phyloP scores from a whole-genome alignment of 2,888 invertebrate species.

The Antheraea assamensis region DNA sequence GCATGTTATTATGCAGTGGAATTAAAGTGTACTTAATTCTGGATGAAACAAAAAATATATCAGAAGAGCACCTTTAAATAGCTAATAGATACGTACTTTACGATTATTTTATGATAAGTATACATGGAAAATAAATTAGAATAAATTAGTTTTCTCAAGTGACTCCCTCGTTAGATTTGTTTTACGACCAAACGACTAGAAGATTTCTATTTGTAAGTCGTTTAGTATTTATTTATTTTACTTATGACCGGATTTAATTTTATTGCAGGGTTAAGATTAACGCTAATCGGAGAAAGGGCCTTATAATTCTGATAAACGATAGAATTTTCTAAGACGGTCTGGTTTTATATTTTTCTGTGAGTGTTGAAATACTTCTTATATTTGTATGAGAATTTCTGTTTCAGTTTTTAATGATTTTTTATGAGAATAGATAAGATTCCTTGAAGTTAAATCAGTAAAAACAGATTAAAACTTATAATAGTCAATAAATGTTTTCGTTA shows the following conservation, averaged over 20 bases:
- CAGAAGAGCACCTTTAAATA: background rate
- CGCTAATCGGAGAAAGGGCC: background rate
- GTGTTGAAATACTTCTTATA: too few relatives aligned
- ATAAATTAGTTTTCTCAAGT: constrained; percentile 2
- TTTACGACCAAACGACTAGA: background rate
- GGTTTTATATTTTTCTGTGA: too few relatives aligned
- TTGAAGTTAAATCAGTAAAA: too few relatives aligned
- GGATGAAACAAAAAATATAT: background rate
- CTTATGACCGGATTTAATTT: background rate
- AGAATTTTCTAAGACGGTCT: too few relatives aligned
- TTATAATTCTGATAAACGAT: too few relatives aligned
- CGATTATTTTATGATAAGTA: constrained; percentile 15
- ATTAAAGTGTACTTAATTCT: background rate
- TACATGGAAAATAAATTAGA: constrained; percentile 11
- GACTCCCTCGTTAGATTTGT: background rate
- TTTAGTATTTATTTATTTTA: background rate
- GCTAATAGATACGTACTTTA: background rate
- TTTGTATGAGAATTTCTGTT: too few relatives aligned
- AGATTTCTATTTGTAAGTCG: background rate
- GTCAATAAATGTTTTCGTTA: too few relatives aligned
- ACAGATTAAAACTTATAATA: too few relatives aligned
- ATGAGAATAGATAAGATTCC: too few relatives aligned
- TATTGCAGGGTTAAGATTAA: background rate
- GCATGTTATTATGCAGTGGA: background rate
- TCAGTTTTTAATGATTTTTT: too few relatives aligned